Percentiles rank a stretch among this genome's conserved stretches.
Conservation (phyloP, 2,113 vertebrate species). For the Vidua macroura region DNA sequence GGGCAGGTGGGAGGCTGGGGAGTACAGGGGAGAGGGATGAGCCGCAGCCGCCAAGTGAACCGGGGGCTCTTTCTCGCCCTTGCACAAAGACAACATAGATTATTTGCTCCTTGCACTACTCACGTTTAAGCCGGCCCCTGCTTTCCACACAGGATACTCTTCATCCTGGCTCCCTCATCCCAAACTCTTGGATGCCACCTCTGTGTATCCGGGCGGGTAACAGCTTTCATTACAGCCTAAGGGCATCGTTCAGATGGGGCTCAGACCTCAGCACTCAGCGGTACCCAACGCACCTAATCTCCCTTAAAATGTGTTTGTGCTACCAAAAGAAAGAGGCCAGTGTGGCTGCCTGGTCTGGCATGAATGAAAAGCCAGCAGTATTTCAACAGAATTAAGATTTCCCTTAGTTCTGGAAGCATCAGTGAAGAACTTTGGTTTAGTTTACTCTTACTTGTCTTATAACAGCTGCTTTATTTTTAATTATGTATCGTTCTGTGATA, state of each 20-base stretch:
- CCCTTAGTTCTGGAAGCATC: neutral
- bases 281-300: neutral
- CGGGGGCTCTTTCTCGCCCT: rapidly evolving
- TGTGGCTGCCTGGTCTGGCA: neutral
- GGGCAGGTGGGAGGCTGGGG: neutral
- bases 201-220: neutral
- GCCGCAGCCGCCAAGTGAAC: too few species aligned
- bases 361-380: neutral
- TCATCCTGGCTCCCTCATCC: too few species aligned
- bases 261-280: neutral
- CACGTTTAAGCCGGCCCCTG: rapidly evolving
- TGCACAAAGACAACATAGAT: rapidly evolving
- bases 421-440: neutral
- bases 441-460: neutral
- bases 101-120: neutral
- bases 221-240: neutral
- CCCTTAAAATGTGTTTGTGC: neutral
- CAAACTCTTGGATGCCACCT: rapidly evolving
- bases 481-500: neutral
- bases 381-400: neutral
- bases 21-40: neutral
- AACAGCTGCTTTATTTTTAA: neutral
- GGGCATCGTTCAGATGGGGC: too few species aligned
- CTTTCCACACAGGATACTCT: neutral
- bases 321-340: neutral